phyloP scores from a whole-genome alignment of 1,140 invertebrate genomes.

The Bemisia tabaci region DNA sequence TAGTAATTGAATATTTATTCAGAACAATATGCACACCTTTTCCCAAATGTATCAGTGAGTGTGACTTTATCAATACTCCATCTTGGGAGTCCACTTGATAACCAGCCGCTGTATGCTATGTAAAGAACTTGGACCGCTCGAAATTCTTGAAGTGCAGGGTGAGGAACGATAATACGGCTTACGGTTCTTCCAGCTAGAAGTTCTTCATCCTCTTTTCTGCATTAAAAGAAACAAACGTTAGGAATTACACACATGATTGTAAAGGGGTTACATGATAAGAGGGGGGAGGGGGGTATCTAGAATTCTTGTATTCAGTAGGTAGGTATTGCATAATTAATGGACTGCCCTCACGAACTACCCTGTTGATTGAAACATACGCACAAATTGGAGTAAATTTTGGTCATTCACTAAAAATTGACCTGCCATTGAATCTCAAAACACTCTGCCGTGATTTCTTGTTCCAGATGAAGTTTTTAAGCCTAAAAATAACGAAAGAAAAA shows the following conservation, averaged over 20 bases:
- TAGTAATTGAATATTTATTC: too few species aligned
- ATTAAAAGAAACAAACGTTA: conserved; percentile 12
- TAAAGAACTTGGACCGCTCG: conserved; percentile 60
- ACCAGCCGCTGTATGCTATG: conserved; percentile 80
- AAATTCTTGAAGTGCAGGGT: conserved; percentile 63
- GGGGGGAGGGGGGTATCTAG: neutral
- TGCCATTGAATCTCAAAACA: too few species aligned
- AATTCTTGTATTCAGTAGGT: neutral
- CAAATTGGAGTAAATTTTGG: too few species aligned
- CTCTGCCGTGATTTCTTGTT: too few species aligned
- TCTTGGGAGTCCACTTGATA: conserved; percentile 63
- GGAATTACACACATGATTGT: conserved; percentile 11
- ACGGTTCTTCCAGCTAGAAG: conserved; percentile 52
- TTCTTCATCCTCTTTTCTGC: conserved; percentile 63
- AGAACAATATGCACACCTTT: conserved; percentile 40
- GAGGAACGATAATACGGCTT: conserved; percentile 70
- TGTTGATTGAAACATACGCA: too few species aligned
- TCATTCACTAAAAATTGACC: too few species aligned
- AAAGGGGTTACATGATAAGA: neutral
- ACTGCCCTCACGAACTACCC: too few species aligned
- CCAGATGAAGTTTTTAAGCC: too few species aligned
- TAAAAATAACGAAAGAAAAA: too few species aligned
- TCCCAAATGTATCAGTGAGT: conserved; percentile 71
- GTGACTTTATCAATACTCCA: conserved; percentile 72
- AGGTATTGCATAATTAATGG: neutral